Percentiles rank a stretch among this genome's conserved stretches.
Conservation (phyloP, 2,113 vertebrate species). For the Spea multiplicata region DNA sequence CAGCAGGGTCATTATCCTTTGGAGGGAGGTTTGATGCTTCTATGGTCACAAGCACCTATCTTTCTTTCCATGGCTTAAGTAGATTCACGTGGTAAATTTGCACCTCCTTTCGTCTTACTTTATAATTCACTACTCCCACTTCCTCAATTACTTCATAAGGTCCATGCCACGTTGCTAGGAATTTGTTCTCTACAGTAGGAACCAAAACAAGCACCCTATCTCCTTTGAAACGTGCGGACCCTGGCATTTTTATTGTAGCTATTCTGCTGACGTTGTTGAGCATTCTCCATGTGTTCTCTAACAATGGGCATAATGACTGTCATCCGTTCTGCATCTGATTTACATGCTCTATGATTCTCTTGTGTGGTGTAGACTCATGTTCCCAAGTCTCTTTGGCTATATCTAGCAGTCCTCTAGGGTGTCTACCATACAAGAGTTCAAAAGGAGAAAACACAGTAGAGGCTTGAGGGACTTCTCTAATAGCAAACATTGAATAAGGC, state of each 20-base stretch:
- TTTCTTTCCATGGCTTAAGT: not conserved
- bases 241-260: not conserved
- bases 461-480: not conserved
- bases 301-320: not conserved
- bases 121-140: not conserved
- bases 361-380: no score
- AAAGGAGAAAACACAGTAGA: not conserved
- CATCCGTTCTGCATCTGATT: not conserved
- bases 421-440: slow-evolving; percentile 6
- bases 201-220: not conserved
- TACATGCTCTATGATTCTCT: not conserved
- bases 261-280: not conserved
- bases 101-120: not conserved
- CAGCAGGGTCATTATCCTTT: not conserved
- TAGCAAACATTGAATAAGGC: not conserved
- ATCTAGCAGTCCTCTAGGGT: slow-evolving; percentile 2
- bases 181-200: not conserved
- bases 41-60: not conserved
- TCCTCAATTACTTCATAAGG: not conserved
- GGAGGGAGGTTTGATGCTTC: no score
- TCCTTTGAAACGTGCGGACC: not conserved
- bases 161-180: not conserved
- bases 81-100: not conserved
- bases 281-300: not conserved
- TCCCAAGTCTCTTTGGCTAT: slow-evolving; percentile 7